phyloP scores from a whole-genome alignment of 2,888 invertebrate genomes.

The Amorpha juglandis region DNA sequence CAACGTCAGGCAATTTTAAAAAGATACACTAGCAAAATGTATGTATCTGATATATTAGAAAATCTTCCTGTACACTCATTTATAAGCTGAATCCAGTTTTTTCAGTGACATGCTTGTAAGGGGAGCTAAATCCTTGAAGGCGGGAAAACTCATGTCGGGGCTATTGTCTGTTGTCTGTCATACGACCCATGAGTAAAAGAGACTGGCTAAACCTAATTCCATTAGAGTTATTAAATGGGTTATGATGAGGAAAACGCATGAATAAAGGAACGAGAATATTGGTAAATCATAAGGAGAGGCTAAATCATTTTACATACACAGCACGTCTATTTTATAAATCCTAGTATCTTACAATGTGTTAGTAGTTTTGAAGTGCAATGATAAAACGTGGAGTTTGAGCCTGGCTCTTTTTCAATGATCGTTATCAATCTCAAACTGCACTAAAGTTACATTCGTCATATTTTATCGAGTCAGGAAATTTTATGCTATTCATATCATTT shows the following conservation, averaged over 20 bases:
- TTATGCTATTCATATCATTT: background rate
- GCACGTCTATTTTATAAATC: too few species aligned
- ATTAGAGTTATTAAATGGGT: background rate
- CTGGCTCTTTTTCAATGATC: background rate
- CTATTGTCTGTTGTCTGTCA: background rate
- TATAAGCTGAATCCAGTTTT: background rate
- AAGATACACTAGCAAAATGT: background rate
- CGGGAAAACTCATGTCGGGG: constrained; percentile 3
- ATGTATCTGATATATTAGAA: background rate
- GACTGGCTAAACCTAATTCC: background rate
- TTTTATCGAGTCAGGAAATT: background rate
- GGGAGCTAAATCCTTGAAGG: background rate
- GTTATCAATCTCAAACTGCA: background rate
- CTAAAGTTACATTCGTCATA: background rate
- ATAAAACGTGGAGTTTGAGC: too few species aligned
- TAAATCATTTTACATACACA: background rate
- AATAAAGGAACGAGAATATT: background rate
- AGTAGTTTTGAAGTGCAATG: too few species aligned
- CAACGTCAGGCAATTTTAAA: too few species aligned
- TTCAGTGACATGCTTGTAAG: background rate
- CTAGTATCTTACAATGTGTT: too few species aligned
- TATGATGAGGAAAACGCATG: background rate
- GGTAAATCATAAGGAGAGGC: background rate
- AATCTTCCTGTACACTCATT: background rate
- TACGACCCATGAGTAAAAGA: background rate